phyloP scores from a whole-genome alignment of 2,113 vertebrate species.

The Nyctibius bracteatus region DNA sequence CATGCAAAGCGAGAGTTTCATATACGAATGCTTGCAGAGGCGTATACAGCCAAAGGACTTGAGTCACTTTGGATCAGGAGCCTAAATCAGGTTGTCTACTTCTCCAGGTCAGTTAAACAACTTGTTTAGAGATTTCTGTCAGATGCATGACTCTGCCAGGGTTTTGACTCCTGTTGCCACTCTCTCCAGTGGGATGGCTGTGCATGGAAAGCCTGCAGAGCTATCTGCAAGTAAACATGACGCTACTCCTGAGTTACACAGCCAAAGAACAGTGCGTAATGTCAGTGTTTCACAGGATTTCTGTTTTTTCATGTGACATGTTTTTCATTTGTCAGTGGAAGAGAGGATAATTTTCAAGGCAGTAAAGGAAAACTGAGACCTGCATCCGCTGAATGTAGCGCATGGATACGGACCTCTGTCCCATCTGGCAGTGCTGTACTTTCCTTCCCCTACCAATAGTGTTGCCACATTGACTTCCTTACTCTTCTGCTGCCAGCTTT shows the following conservation, averaged over 20 bases:
- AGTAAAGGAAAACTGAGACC: background rate
- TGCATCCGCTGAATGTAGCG: background rate
- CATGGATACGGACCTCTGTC: rapidly evolving
- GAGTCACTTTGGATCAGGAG: background rate
- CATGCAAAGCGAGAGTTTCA: background rate
- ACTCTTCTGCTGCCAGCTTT: background rate
- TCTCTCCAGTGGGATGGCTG: background rate
- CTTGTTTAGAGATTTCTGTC: background rate
- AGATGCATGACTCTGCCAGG: background rate
- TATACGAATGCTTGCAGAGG: background rate
- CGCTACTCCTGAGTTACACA: background rate
- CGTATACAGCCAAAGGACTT: background rate
- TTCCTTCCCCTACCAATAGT: background rate
- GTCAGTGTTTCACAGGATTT: background rate
- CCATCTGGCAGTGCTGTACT: rapidly evolving
- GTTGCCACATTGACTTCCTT: background rate
- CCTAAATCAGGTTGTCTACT: background rate
- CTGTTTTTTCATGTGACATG: background rate
- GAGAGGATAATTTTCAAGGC: background rate
- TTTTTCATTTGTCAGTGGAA: background rate
- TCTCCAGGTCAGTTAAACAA: background rate
- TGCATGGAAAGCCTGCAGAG: background rate
- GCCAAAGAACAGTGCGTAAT: background rate
- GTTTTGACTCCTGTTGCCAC: background rate
- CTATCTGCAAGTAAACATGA: background rate